phyloP scores from a whole-genome alignment of 64 coral and sea anemone species.

The Anthopleura sola region DNA sequence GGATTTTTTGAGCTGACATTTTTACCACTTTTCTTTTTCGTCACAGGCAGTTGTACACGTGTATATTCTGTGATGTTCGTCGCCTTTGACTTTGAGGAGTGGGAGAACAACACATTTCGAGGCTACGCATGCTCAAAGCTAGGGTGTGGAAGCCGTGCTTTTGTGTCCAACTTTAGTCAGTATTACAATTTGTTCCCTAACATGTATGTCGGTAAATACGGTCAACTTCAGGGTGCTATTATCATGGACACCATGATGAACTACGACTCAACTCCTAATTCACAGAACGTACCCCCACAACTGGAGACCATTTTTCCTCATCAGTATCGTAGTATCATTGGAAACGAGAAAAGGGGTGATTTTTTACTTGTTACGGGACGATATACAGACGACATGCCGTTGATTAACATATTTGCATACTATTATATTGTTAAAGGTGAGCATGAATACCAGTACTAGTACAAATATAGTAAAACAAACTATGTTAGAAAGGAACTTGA shows the following conservation, averaged over 20 bases:
- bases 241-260: slow-evolving; percentile 72
- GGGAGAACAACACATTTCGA: slow-evolving; percentile 8
- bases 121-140: slow-evolving; percentile 13
- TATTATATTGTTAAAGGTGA: background rate
- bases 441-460: no score
- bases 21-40: no score
- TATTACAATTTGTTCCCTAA: background rate
- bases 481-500: no score
- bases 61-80: slow-evolving; percentile 60
- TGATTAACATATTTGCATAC: background rate
- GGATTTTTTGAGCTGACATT: no score
- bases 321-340: background rate
- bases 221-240: slow-evolving; percentile 47
- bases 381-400: background rate
- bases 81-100: slow-evolving; percentile 77
- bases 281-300: background rate
- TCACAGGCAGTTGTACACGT: slow-evolving; percentile 18
- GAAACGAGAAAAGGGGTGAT: slow-evolving; percentile 40
- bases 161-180: background rate
- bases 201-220: background rate
- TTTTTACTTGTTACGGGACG: slow-evolving; percentile 61
- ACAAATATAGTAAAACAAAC: no score
- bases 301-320: background rate
- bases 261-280: slow-evolving; percentile 63
- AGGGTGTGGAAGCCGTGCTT: background rate